Percentiles rank a stretch among this genome's conserved stretches.
phyloP scores from a whole-genome alignment of 2,888 invertebrate species.

The Ernsta delagoae region DNA sequence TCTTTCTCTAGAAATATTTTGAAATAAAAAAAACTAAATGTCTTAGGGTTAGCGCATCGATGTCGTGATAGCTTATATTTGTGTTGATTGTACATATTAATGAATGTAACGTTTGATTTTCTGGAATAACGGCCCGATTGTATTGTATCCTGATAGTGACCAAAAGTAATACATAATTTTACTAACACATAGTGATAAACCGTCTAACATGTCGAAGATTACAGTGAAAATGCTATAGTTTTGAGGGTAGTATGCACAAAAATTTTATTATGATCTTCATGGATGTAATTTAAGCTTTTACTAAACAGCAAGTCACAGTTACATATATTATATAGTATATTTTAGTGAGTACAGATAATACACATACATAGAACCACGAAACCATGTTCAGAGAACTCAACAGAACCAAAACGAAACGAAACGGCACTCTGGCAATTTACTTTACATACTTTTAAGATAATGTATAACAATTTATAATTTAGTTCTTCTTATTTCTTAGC shows the following conservation, averaged over 20 bases:
- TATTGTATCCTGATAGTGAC: conserved; percentile 25
- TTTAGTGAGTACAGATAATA: conserved; percentile 19
- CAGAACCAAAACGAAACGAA: conserved; percentile 53
- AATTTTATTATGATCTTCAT: conserved; percentile 33
- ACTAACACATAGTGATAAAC: conserved; percentile 16
- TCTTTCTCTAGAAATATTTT: conserved; percentile 83
- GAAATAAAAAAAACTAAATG: conserved; percentile 66
- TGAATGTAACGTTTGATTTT: conserved; percentile 26
- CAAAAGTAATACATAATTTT: conserved; percentile 16
- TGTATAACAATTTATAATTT: conserved; percentile 63
- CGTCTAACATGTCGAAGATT: conserved; percentile 19
- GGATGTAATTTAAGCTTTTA: conserved; percentile 5
- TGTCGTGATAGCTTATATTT: conserved; percentile 78
- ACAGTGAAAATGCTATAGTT: conserved; percentile 13
- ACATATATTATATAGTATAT: conserved; percentile 1
- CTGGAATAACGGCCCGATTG: conserved; percentile 22
- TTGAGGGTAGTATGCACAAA: conserved; percentile 31
- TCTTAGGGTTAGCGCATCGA: conserved; percentile 75
- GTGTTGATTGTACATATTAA: conserved; percentile 53
- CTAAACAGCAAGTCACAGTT: conserved; percentile 31
- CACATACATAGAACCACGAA: conserved; percentile 43
- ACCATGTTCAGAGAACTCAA: conserved; percentile 50
- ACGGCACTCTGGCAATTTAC: conserved; percentile 69
- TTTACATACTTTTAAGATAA: conserved; percentile 59
- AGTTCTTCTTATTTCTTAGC: conserved; percentile 56